These are phyloP conservation scores for Paraplagusia blochii DNA, from an alignment of 2,113 vertebrate species.

Conservation along the genomic window DNA sequence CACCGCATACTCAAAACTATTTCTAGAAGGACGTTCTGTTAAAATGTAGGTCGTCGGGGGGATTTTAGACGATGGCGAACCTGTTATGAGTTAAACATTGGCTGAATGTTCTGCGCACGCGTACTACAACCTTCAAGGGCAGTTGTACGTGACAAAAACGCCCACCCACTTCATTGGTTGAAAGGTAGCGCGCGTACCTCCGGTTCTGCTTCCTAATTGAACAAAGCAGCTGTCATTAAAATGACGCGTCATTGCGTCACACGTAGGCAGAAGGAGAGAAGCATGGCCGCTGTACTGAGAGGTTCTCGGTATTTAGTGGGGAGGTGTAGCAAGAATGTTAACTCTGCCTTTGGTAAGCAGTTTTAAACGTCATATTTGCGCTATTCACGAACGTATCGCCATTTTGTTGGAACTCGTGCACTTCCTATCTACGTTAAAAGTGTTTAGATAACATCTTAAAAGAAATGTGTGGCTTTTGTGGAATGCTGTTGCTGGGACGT, in stretches of 20 bases:
- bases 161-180: conserved; percentile 46
- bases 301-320: conserved; percentile 64
- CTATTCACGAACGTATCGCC: not conserved
- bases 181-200: not conserved
- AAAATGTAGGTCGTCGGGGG: no score
- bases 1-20: no score
- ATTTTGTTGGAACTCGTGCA: not conserved
- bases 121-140: not conserved
- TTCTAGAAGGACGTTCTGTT: no score
- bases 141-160: not conserved
- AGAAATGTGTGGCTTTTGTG: no score
- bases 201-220: conserved; percentile 45
- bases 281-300: conserved; percentile 78
- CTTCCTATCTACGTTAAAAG: not conserved
- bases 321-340: conserved; percentile 68
- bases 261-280: conserved; percentile 66
- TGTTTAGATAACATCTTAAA: no score
- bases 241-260: conserved; percentile 21
- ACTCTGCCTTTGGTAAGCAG: conserved; percentile 68
- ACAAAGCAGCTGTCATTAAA: conserved; percentile 16
- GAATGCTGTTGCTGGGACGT: no score
- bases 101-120: no score
- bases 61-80: no score
- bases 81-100: no score
- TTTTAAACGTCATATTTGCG: not conserved